Evolutionary conservation across 2,888 invertebrate species (phyloP), one percentile per base, ranked within the genome.

Genomic region (Galeopsomyia nigrocyanea): DNA sequence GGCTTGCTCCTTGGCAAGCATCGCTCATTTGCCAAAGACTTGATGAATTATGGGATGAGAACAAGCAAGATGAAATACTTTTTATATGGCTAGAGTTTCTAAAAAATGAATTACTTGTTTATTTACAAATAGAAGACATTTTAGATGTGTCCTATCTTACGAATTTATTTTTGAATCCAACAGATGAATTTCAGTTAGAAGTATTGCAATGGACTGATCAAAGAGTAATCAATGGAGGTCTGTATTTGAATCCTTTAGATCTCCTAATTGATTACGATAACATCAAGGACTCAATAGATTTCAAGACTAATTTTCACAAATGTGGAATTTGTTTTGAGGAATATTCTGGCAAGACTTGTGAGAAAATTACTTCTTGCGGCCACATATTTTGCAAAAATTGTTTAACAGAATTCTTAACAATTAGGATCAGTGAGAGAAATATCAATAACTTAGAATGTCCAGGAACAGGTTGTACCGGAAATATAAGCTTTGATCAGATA

Each of bases 61-160:
- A 82, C 50, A 6, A 60, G n/a, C 78, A 76, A 5, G 74, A 64
- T n/a, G 82, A 83, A 75, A 79, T 84, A 39, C 75, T 84, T 2
- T 83, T 79, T 47, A 64, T 77, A 0, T 83, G 83, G 83, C 49
- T 79, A 5, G 75, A 79, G 21, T 84, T 82, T 71, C 72, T 84
- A 10, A 80, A 76, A 53, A 71, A 76, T 46, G 78, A 80, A 26
- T 19, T 80, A 1, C 70, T 81, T 2, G 39, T 26, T 49, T 82
- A 75, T 62, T 62, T 83, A 9, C 65, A 77, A 7, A 74, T 80
- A 39, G 53, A 71, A 14, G 56, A 77, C 17, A 71, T 46, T 9
- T 75, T 84, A 21, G 79, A 81, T 39, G 67, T 82, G 26, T 79
- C 80, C 2, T 80, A 79, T 51, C 57, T 80, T 3, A 76, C 56